Conservation (phyloP, 1,140 invertebrate genomes). For the Drosophila ercepeae region DNA sequence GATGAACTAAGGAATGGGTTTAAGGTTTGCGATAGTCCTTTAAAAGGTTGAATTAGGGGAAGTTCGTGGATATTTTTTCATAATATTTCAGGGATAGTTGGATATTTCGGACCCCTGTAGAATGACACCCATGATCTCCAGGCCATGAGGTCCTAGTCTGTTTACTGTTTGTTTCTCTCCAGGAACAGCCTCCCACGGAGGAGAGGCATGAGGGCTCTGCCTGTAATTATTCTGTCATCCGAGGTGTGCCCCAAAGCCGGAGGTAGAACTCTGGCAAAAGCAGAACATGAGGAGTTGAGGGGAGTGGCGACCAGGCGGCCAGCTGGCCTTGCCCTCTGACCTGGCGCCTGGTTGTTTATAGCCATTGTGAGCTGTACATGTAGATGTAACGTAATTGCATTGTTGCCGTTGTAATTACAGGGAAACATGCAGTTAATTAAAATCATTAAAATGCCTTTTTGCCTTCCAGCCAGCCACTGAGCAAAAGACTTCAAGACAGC, state of each 20-base stretch:
- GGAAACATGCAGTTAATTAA: conserved; percentile 80
- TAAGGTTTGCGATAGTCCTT: too few relatives aligned
- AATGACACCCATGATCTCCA: background rate
- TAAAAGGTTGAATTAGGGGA: too few relatives aligned
- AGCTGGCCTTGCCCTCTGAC: conserved; percentile 47
- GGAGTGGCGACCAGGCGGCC: conserved; percentile 24
- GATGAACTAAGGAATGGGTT: too few relatives aligned
- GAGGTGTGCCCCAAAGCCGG: conserved; percentile 45
- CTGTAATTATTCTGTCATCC: conserved; percentile 77
- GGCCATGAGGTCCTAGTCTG: conserved; percentile 18
- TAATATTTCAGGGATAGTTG: too few relatives aligned
- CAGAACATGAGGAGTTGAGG: background rate
- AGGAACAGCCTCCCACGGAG: conserved; percentile 8
- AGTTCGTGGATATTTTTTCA: too few relatives aligned
- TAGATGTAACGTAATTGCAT: conserved; percentile 66
- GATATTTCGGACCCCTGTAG: too few relatives aligned
- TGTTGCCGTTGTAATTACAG: conserved; percentile 75
- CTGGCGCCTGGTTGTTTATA: conserved; percentile 32
- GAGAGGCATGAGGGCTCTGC: conserved; percentile 23
- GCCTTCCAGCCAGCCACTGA: conserved; percentile 49
- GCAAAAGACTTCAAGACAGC: conserved; percentile 18
- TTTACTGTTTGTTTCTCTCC: conserved; percentile 15
- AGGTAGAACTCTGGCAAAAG: background rate
- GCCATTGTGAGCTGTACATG: conserved; percentile 43
- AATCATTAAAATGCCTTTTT: conserved; percentile 81